These are phyloP conservation scores for Caerostris extrusa DNA, from an alignment of 1,140 invertebrate genomes.

Conservation along the genomic window DNA sequence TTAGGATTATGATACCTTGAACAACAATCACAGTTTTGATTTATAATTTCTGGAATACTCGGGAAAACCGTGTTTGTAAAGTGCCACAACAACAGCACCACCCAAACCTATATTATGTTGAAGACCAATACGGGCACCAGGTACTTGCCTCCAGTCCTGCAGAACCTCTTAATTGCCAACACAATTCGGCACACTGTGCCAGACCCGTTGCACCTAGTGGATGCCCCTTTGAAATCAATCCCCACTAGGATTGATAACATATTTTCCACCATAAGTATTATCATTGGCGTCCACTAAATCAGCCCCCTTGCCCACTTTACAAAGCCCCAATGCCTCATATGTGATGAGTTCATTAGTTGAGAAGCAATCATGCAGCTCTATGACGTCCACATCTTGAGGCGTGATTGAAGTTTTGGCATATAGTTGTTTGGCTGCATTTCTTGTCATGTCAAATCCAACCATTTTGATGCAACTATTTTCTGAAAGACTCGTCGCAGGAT, in stretches of 20 bases:
- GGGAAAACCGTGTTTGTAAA: conserved; percentile 92
- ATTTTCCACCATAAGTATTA: conserved; percentile 99
- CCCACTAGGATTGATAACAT: conserved; percentile 99
- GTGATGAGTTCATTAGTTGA: conserved; percentile 98
- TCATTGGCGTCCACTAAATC: conserved; percentile 95
- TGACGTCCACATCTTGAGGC: conserved; percentile 94
- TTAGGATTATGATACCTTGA: too few relatives aligned
- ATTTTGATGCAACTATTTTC: conserved; percentile 95
- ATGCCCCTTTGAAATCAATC: conserved; percentile 99
- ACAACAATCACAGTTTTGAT: conserved; percentile 28
- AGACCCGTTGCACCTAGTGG: conserved; percentile 98
- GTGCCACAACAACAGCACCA: conserved; percentile 94
- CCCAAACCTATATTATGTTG: conserved; percentile 99
- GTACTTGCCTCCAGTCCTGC: conserved; percentile 95
- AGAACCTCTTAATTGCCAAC: conserved; percentile 93
- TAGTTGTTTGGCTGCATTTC: conserved; percentile 89
- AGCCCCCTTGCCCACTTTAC: conserved; percentile 93
- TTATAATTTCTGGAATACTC: conserved; percentile 45
- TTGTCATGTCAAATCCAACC: conserved; percentile 97
- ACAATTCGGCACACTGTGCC: conserved; percentile 97
- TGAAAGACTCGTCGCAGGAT: conserved; percentile 91
- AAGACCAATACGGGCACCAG: conserved; percentile 90
- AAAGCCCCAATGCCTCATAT: conserved; percentile 98
- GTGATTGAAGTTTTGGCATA: conserved; percentile 90
- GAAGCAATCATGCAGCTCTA: conserved; percentile 99